phyloP scores from a whole-genome alignment of 2,888 invertebrate species.

The Octonoba sinensis region DNA sequence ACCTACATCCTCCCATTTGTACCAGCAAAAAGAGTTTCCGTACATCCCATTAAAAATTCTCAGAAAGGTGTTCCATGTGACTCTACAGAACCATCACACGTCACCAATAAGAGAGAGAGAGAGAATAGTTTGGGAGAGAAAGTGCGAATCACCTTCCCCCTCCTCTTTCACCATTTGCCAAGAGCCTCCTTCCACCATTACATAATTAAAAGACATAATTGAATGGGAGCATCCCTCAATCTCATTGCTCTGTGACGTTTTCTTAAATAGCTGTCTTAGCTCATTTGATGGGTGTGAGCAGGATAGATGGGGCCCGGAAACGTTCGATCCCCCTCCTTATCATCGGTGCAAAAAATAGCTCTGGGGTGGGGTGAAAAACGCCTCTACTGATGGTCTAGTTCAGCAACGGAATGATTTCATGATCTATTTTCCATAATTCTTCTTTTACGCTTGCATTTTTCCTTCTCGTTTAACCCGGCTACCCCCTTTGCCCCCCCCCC shows the following conservation, averaged over 20 bases:
- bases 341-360: conserved; percentile 29
- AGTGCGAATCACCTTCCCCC: not conserved
- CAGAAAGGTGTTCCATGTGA: too few species aligned
- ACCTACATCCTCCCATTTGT: too few species aligned
- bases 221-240: conserved; percentile 40
- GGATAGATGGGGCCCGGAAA: conserved; percentile 11
- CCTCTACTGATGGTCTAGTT: conserved; percentile 61
- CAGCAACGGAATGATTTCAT: conserved; percentile 61
- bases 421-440: conserved; percentile 64
- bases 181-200: conserved; percentile 45
- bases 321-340: not conserved
- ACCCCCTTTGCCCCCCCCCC: conserved; percentile 45
- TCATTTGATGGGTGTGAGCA: conserved; percentile 50
- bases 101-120: not conserved
- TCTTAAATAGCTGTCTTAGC: conserved; percentile 50
- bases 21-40: too few species aligned
- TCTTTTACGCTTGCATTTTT: conserved; percentile 61
- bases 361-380: conserved; percentile 3
- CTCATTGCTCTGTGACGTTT: conserved; percentile 34
- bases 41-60: too few species aligned
- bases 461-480: conserved; percentile 61
- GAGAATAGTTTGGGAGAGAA: conserved; percentile 8
- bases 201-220: conserved; percentile 62
- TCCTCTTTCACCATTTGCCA: not conserved
- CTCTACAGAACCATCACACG: too few species aligned